A percentile compares a stretch with the other conserved stretches of the same genome.
These are phyloP conservation scores for Aelia acuminata DNA, from an alignment of 2,888 invertebrate species.

Conservation along the genomic window DNA sequence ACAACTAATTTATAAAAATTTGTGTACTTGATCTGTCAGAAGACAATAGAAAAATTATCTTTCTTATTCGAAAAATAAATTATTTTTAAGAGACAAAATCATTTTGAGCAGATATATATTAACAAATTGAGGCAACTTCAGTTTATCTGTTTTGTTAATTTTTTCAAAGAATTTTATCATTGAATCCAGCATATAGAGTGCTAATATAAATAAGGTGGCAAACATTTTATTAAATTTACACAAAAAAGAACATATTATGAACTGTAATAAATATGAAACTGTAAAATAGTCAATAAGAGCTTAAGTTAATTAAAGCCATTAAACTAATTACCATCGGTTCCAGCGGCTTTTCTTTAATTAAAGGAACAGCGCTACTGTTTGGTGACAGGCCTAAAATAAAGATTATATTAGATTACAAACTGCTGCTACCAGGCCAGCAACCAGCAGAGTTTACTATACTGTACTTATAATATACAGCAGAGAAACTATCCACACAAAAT, in stretches of 20 bases:
- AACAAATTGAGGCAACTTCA: too few species aligned
- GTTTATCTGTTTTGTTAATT: too few species aligned
- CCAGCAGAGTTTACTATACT: too few species aligned
- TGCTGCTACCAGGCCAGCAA: neutral
- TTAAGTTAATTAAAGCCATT: constrained; percentile 68
- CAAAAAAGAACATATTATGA: neutral
- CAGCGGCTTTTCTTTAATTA: constrained; percentile 68
- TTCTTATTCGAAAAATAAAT: too few species aligned
- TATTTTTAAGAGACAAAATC: too few species aligned
- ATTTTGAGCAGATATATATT: too few species aligned
- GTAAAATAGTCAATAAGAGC: constrained; percentile 31
- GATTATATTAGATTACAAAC: constrained; percentile 40
- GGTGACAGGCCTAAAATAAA: constrained; percentile 68
- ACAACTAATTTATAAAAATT: too few species aligned
- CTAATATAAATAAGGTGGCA: neutral
- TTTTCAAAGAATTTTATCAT: too few species aligned
- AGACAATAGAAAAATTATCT: too few species aligned
- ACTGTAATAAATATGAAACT: neutral
- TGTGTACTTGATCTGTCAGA: too few species aligned
- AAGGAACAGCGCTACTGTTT: constrained; percentile 71
- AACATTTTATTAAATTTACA: neutral
- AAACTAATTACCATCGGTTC: constrained; percentile 69
- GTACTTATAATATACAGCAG: too few species aligned
- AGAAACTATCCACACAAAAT: constrained; percentile 4
- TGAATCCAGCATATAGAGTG: neutral